phyloP scores from a whole-genome alignment of 1,140 invertebrate species.

The Zaprionus gabonicus region DNA sequence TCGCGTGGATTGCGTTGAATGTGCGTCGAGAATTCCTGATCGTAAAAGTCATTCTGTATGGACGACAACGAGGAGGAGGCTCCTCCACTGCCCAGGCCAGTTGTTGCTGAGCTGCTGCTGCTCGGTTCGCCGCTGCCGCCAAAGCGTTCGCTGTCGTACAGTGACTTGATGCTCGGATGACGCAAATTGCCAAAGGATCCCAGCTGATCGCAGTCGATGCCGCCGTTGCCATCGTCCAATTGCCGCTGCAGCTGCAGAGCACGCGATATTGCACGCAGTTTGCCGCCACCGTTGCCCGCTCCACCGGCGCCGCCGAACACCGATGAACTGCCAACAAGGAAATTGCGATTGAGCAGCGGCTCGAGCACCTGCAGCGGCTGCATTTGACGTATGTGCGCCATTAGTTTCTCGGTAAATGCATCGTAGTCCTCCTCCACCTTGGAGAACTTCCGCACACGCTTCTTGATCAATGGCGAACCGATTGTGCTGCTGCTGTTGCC shows the following conservation, averaged over 20 bases:
- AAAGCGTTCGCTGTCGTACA: slow-evolving; percentile 75
- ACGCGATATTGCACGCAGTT: slow-evolving; percentile 50
- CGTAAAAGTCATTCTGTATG: slow-evolving; percentile 96
- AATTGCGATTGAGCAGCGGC: slow-evolving; percentile 93
- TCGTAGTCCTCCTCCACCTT: slow-evolving; percentile 96
- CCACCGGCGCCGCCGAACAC: slow-evolving; percentile 85
- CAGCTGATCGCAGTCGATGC: slow-evolving; percentile 58
- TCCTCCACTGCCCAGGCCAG: slow-evolving; percentile 65
- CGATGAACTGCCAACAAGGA: slow-evolving; percentile 72
- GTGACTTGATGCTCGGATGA: slow-evolving; percentile 86
- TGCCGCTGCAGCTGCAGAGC: slow-evolving; percentile 38
- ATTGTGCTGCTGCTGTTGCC: slow-evolving; percentile 21
- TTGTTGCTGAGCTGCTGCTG: not conserved
- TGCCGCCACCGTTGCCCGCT: slow-evolving; percentile 32
- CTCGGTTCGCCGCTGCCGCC: slow-evolving; percentile 51
- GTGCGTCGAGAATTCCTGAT: slow-evolving; percentile 94
- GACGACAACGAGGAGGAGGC: slow-evolving; percentile 84
- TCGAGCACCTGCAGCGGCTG: slow-evolving; percentile 94
- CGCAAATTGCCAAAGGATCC: slow-evolving; percentile 91
- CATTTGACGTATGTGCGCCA: slow-evolving; percentile 92
- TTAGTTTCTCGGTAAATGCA: slow-evolving; percentile 93
- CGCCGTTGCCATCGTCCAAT: slow-evolving; percentile 28
- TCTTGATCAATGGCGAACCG: slow-evolving; percentile 84
- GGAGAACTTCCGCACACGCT: slow-evolving; percentile 92
- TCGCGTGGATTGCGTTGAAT: slow-evolving; percentile 69